phyloP scores from a whole-genome alignment of 2,888 invertebrate species.

The Apamea crenata region DNA sequence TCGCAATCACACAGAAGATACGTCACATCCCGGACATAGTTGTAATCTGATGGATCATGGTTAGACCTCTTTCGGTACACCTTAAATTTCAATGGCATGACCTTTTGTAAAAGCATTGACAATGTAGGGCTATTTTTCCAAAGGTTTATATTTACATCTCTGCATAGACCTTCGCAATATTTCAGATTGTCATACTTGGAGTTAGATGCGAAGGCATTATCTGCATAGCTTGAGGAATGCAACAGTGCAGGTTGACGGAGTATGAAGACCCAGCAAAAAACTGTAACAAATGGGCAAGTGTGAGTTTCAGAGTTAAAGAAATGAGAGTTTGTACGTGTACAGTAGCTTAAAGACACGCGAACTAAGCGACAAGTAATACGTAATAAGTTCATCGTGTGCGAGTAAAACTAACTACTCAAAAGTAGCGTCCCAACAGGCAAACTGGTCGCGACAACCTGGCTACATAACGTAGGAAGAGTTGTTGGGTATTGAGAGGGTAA shows the following conservation, averaged over 20 bases:
- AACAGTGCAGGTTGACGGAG: neutral
- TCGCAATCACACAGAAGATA: constrained; percentile 30
- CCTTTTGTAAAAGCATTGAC: constrained; percentile 6
- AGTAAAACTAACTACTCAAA: too few species aligned
- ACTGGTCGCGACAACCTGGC: too few species aligned
- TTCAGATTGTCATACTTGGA: neutral
- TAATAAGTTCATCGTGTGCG: too few species aligned
- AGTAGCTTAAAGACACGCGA: too few species aligned
- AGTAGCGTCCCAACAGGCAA: too few species aligned
- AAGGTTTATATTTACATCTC: neutral
- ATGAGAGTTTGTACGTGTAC: too few species aligned
- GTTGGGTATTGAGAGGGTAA: too few species aligned
- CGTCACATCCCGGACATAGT: neutral
- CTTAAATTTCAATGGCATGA: constrained; percentile 8
- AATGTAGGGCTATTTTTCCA: neutral
- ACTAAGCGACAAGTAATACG: too few species aligned
- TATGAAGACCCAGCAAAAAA: constrained; percentile 19
- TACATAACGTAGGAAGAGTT: too few species aligned
- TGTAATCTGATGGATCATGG: neutral
- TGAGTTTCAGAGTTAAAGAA: neutral
- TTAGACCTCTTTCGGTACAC: constrained; percentile 13
- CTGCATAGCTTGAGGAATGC: neutral
- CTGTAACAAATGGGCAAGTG: constrained; percentile 20
- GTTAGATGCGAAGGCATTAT: neutral
- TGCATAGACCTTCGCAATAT: constrained; percentile 29